phyloP scores from a whole-genome alignment of 2,888 invertebrate species.

The Matsumyia berberina region DNA sequence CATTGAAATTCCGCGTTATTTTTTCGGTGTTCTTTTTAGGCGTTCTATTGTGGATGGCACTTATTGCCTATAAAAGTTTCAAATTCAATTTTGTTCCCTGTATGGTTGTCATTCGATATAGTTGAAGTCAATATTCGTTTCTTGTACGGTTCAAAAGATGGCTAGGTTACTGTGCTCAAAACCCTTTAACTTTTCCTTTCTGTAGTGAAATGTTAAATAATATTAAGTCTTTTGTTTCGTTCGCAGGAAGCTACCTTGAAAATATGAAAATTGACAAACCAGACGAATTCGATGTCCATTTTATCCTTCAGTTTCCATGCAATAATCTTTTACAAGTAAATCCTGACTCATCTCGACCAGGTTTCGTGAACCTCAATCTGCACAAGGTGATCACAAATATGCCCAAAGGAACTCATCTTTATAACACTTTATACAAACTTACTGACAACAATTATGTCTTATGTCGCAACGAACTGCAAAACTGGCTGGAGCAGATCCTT shows the following conservation, averaged over 20 bases:
- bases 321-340: constrained; percentile 22
- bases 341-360: constrained; percentile 62
- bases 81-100: too few species aligned
- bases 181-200: too few species aligned
- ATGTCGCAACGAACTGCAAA: constrained; percentile 56
- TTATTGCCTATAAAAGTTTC: too few species aligned
- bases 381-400: constrained; percentile 5
- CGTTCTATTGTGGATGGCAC: too few species aligned
- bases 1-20: too few species aligned
- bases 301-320: constrained; percentile 72
- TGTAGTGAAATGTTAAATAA: too few species aligned
- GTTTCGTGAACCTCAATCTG: constrained; percentile 76
- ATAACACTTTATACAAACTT: constrained; percentile 33
- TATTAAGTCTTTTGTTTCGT: too few species aligned
- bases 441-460: constrained; percentile 49
- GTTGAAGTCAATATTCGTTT: too few species aligned
- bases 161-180: too few species aligned
- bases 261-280: constrained; percentile 77
- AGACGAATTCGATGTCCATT: constrained; percentile 77
- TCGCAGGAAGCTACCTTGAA: constrained; percentile 77
- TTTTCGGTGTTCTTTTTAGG: too few species aligned
- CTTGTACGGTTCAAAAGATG: too few species aligned
- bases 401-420: constrained; percentile 1
- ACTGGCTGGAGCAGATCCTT: constrained; percentile 76
- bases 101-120: too few species aligned